Base-by-base conservation (phyloP, 2,888 invertebrate species). In the Lymantria monacha region DNA sequence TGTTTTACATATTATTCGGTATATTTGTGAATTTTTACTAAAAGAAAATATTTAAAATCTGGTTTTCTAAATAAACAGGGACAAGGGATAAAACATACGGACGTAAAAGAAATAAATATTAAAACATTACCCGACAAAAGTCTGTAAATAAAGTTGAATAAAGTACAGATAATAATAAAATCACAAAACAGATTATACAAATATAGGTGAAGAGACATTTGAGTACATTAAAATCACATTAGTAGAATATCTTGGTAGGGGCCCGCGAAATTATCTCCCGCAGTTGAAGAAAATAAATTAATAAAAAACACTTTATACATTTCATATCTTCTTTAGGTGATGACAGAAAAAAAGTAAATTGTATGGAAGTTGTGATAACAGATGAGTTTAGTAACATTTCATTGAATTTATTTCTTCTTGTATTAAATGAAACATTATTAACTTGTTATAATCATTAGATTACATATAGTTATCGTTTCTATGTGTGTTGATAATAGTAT, bases 221-320 rank as follows among this genome's bases (percentile, higher is more conserved):
- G 72, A 87, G 83, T 85, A 88, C 90, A 91, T 91, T 90, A 91
- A 90, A 91, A 88, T 89, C 87, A 90, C 91, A 91, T 91, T 91
- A 91, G 90, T 84, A 82, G 70, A 63, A 79, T 75, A 85, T 83
- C 82, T 79, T 72, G 71, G 64, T 74, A 78, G 84, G 86, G 84
- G 72, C 71, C 76, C 75, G 66, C 75, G 70, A 80, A 87, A 85
- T 89, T 88, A 89, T 86, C 85, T 79, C 66, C 64, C 68, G 62
- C 72, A 72, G 69, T 77, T 77, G 76, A 83, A 84, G 87, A 75
- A 87, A 86, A 83, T 79, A 87, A 87, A 86, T 85, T 85, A 84
- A 79, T 84, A 85, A 76, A 81, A 22, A 81, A 83, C 72, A 82
- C 77, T 74, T 72, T 77, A 72, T 73, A 76, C 79, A 72, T 79